These are phyloP conservation scores for Poecilia gillii DNA, from an alignment of 2,797 vertebrate species.

Conservation along the genomic window DNA sequence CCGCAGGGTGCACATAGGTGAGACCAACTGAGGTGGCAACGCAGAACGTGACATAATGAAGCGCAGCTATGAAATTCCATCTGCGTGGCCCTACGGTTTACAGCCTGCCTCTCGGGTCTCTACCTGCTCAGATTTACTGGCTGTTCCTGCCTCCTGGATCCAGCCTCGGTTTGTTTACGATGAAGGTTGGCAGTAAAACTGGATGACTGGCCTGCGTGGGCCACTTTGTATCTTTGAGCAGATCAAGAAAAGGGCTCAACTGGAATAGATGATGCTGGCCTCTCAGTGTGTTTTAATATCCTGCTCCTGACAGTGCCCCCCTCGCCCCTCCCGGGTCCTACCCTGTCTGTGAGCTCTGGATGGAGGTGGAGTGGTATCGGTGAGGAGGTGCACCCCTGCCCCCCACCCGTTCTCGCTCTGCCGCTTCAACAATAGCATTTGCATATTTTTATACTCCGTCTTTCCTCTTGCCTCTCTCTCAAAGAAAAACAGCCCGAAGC, in stretches of 20 bases:
- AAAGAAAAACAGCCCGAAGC: slow-evolving; percentile 85
- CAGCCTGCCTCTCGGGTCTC: neutral
- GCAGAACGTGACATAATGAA: slow-evolving; percentile 12
- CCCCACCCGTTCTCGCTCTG: slow-evolving; percentile 44
- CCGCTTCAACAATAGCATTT: slow-evolving; percentile 83
- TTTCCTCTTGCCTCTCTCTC: slow-evolving; percentile 69
- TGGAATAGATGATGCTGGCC: slow-evolving; percentile 41
- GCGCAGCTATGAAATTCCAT: slow-evolving; percentile 11
- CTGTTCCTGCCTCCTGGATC: neutral
- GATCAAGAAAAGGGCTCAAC: slow-evolving; percentile 32
- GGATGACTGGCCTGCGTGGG: neutral
- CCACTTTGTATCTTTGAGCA: slow-evolving; percentile 8
- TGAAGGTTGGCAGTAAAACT: neutral
- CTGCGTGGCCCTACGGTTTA: slow-evolving; percentile 15
- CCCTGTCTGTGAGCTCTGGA: slow-evolving; percentile 14
- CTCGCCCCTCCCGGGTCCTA: slow-evolving; percentile 3
- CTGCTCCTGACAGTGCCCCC: slow-evolving; percentile 26
- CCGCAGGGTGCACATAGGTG: neutral
- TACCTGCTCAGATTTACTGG: slow-evolving; percentile 10
- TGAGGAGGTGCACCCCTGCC: slow-evolving; percentile 38
- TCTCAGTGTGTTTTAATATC: slow-evolving; percentile 63
- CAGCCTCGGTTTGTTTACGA: neutral
- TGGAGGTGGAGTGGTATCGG: slow-evolving; percentile 19
- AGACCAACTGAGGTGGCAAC: neutral
- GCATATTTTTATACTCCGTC: slow-evolving; percentile 81